These are phyloP conservation scores for Bos indicus DNA, from an alignment of 2,113 vertebrate species.

Conservation along the genomic window DNA sequence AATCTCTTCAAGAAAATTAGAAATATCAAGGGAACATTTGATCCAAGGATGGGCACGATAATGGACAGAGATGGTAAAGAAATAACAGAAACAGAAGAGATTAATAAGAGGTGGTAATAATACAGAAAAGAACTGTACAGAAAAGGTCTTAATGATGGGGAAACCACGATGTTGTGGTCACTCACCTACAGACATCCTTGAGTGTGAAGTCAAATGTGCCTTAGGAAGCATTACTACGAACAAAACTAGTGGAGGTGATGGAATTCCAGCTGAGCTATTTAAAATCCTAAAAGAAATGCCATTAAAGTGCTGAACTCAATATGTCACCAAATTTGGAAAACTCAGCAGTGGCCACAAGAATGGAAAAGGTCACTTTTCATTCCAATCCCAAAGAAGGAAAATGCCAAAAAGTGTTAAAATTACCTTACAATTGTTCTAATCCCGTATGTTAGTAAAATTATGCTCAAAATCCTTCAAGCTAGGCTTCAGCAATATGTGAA, in stretches of 20 bases:
- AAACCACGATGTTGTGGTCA: neutral
- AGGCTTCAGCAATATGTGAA: neutral
- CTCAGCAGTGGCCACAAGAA: neutral
- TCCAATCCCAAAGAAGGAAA: neutral
- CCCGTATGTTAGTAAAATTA: neutral
- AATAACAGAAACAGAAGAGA: neutral
- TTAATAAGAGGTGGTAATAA: neutral
- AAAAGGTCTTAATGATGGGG: neutral
- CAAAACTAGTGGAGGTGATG: neutral
- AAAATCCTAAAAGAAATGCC: neutral
- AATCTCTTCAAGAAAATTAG: neutral
- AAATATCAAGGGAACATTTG: neutral
- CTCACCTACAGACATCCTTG: neutral
- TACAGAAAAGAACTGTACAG: neutral
- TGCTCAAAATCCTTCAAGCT: neutral
- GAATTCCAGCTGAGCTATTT: neutral
- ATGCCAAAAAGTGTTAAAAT: neutral
- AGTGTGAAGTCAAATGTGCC: neutral
- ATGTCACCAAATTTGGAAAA: neutral
- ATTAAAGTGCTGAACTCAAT: neutral
- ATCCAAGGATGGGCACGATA: accelerated
- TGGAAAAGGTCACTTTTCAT: neutral
- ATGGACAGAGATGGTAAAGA: neutral
- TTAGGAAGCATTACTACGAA: neutral
- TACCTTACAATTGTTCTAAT: neutral